Conservation (phyloP, 2,888 invertebrate species). For the Dysmachus trigonus region DNA sequence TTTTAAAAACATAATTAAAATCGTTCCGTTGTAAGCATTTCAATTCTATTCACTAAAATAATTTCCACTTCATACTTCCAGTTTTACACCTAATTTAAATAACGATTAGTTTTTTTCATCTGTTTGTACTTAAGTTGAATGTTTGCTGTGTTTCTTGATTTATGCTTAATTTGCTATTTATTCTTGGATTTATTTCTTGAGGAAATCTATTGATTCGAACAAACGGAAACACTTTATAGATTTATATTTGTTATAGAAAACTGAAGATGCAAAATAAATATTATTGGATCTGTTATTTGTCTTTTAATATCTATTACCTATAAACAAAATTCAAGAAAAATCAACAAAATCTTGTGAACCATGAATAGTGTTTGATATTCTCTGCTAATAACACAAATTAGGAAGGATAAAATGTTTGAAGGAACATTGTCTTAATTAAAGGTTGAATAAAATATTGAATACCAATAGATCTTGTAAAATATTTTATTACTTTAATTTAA, state of each 20-base stretch:
- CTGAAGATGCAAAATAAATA: conserved; percentile 28
- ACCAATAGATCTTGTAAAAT: background rate
- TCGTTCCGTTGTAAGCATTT: background rate
- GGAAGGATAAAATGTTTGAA: too few species aligned
- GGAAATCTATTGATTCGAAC: background rate
- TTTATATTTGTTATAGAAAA: conserved; percentile 37
- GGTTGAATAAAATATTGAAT: background rate
- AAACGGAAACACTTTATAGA: conserved; percentile 5
- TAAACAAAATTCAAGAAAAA: too few species aligned
- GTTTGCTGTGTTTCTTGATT: background rate
- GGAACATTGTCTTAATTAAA: too few species aligned
- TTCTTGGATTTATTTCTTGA: background rate
- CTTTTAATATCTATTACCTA: background rate
- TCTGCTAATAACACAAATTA: too few species aligned
- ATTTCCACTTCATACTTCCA: background rate
- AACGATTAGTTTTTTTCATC: background rate
- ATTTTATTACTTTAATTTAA: background rate
- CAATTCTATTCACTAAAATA: background rate
- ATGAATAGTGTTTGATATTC: too few species aligned
- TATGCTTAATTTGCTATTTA: background rate
- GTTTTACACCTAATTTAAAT: background rate
- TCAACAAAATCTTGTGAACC: too few species aligned
- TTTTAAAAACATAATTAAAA: background rate
- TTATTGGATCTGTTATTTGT: conserved; percentile 21
- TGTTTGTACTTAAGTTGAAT: conserved; percentile 29